Base-by-base conservation (phyloP, 2,888 invertebrate species). In the Chloromyia formosa region DNA sequence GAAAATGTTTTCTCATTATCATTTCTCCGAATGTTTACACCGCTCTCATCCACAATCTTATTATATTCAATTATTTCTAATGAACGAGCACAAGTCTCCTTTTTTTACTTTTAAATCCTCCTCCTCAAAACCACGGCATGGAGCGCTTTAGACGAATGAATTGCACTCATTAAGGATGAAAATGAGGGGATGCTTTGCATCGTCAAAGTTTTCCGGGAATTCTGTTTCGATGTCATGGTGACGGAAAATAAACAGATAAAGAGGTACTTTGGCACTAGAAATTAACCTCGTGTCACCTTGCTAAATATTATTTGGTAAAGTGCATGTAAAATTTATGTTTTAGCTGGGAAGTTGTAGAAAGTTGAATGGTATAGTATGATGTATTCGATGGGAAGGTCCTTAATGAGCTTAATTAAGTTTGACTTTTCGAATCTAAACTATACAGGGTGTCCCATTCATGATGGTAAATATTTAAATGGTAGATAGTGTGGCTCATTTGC, bases 11-110 rank as follows among this genome's bases (percentile, higher is more conserved):
- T 35, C 27, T 2, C 49, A 49, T 49, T 49, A 3, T 12, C 16
- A 49, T 49, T 49, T 49, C 14, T n/a, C 14, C 12, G 10, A 49
- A n/a, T 49, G 12, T 49, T 49, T 49, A 49, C 49, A 3, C 49
- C 49, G 10, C 16, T 64, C 35, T 16, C 18, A 40, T 35, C 54
- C 71, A 35, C 64, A 72, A 72, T 75, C 72, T 64, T 35, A 75
- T 75, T 75, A 72, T 16, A 72, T 75, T 72, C 75, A 75, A 75
- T 75, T 75, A 75, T 75, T 45, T n/a, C 35, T 75, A 53, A 72
- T 69, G 64, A 75, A 71, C 75, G 60, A 23, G 54, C 56, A 61
- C 62, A 69, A 22, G 9, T n/a, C 27, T 23, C 60, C 49, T 23
- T 40, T 23, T 72, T 35, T 23, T 56, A 14, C 27, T 60, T 27